Evolutionary conservation across 2,888 invertebrate species (phyloP).

Genomic region (Polylopha cassiicola): DNA sequence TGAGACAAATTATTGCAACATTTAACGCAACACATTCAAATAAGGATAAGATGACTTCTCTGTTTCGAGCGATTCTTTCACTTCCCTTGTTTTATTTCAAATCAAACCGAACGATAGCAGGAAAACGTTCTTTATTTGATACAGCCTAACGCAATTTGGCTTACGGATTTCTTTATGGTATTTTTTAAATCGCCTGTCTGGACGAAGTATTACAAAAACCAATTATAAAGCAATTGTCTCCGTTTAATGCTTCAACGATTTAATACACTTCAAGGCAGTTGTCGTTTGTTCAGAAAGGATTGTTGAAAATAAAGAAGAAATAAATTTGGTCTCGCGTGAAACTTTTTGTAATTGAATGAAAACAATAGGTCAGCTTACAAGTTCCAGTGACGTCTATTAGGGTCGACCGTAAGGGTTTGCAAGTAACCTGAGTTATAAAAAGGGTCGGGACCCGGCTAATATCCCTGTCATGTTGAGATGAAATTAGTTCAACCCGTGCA

Average conservation of each 20-base stretch:
- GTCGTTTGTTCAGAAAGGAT: no score
- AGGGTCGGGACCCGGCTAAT: conserved; percentile 70
- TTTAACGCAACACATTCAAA: conserved; percentile 38
- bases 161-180: conserved; percentile 1
- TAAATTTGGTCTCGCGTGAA: no score
- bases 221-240: no score
- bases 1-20: conserved; percentile 57
- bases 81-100: conserved; percentile 15
- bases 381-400: conserved; percentile 13
- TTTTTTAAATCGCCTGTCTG: background rate
- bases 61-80: conserved; percentile 17
- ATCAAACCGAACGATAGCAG: conserved; percentile 7
- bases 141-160: background rate
- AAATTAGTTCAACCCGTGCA: conserved; percentile 71
- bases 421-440: conserved; percentile 66
- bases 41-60: conserved; percentile 33
- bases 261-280: no score
- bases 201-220: background rate
- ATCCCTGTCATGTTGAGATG: conserved; percentile 74
- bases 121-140: conserved; percentile 6
- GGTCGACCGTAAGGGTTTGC: conserved; percentile 37
- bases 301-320: no score
- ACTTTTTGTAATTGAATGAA: conserved; percentile 9
- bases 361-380: conserved; percentile 15
- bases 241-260: no score